phyloP scores from a whole-genome alignment of 1,140 invertebrate species.

The Drosophila triauraria region DNA sequence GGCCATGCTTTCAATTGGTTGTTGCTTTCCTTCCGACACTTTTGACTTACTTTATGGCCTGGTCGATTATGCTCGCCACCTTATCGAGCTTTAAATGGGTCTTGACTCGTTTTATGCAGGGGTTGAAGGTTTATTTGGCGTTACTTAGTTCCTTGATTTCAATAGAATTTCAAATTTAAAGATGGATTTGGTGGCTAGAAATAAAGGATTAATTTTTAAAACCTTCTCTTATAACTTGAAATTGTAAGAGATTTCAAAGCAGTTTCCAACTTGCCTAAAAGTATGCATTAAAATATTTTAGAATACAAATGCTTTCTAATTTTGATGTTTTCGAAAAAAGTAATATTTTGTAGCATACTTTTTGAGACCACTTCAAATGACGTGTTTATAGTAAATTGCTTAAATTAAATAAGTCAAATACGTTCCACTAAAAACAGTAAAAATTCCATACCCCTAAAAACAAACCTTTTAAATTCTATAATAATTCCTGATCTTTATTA shows the following conservation, averaged over 20 bases:
- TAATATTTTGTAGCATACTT: too few relatives aligned
- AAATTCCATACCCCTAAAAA: too few relatives aligned
- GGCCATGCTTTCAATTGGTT: constrained; percentile 66
- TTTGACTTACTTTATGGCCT: constrained; percentile 72
- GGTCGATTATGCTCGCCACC: constrained; percentile 56
- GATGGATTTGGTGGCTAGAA: background rate
- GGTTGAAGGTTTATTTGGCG: constrained; percentile 6
- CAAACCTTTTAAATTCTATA: background rate
- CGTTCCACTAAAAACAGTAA: background rate
- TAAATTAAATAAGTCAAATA: background rate
- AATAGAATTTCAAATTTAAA: background rate
- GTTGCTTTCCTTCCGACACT: constrained; percentile 69
- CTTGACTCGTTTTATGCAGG: constrained; percentile 1
- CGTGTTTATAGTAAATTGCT: background rate
- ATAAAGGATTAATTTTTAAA: background rate
- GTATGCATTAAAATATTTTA: too few relatives aligned
- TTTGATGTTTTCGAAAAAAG: too few relatives aligned
- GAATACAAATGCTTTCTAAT: too few relatives aligned
- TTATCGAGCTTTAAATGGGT: constrained; percentile 54
- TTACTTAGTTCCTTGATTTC: background rate
- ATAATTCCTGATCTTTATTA: constrained; percentile 19
- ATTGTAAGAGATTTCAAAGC: too few relatives aligned
- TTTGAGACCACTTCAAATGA: too few relatives aligned
- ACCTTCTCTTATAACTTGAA: too few relatives aligned
- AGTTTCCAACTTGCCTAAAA: background rate